phyloP scores from a whole-genome alignment of 2,113 vertebrate genomes.

The Phaethornis superciliosus region DNA sequence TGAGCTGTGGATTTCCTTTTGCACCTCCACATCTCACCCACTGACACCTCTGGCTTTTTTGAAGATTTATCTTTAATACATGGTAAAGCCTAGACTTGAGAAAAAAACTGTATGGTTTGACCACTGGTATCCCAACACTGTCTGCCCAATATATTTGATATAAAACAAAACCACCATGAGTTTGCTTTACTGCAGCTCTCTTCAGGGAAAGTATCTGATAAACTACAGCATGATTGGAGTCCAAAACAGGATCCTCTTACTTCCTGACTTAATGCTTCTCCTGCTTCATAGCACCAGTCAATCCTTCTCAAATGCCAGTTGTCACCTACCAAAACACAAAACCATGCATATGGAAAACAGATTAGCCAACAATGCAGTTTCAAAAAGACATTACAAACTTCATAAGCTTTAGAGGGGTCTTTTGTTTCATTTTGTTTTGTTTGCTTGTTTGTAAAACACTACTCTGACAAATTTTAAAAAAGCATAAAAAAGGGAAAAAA shows the following conservation, averaged over 20 bases:
- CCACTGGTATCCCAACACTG: background rate
- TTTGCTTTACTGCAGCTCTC: background rate
- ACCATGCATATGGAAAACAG: background rate
- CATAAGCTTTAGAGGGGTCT: background rate
- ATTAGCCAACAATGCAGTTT: background rate
- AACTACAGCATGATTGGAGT: background rate
- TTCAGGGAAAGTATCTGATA: background rate
- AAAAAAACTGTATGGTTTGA: background rate
- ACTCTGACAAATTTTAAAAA: background rate
- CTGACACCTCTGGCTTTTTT: background rate
- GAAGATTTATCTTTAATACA: background rate
- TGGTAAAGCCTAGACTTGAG: background rate
- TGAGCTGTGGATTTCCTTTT: background rate
- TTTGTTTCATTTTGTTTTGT: background rate
- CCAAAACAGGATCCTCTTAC: background rate
- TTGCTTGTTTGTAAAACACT: background rate
- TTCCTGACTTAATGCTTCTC: constrained; percentile 56
- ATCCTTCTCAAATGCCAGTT: constrained; percentile 87
- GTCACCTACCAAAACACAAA: constrained; percentile 53
- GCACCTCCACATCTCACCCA: background rate
- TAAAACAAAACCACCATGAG: accelerated
- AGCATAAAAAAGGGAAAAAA: too few species aligned
- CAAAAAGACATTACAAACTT: too few species aligned
- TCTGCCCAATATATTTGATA: background rate
- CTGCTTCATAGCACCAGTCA: constrained; percentile 91